A percentile compares a stretch with the other conserved stretches of the same genome.
phyloP scores from a whole-genome alignment of 2,113 vertebrate species.

The Saccopteryx leptura region DNA sequence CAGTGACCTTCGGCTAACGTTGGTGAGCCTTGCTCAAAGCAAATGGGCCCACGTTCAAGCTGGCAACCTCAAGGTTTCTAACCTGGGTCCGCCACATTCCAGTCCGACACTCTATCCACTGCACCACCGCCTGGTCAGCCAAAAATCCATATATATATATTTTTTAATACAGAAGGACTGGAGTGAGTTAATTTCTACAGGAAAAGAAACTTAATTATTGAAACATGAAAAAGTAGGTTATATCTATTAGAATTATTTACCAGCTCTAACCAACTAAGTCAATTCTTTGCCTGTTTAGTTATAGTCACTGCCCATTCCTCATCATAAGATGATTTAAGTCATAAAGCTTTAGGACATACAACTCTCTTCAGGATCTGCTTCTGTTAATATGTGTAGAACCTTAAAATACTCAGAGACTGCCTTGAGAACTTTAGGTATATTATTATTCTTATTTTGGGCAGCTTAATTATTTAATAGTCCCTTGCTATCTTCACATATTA shows the following conservation, averaged over 20 bases:
- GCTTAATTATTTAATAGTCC: conserved; percentile 82
- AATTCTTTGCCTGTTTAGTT: background rate
- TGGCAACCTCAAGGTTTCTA: too few species aligned
- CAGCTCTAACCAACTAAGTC: background rate
- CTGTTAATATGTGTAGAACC: conserved; percentile 71
- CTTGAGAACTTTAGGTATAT: conserved; percentile 65
- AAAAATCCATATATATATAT: too few species aligned
- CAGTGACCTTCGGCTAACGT: too few species aligned
- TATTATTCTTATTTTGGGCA: conserved; percentile 80
- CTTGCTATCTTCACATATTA: conserved; percentile 79
- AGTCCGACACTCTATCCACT: too few species aligned
- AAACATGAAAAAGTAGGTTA: background rate
- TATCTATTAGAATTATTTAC: conserved; percentile 32
- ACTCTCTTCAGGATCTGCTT: conserved; percentile 68
- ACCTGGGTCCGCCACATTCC: too few species aligned
- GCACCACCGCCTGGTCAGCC: too few species aligned
- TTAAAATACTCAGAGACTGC: conserved; percentile 70
- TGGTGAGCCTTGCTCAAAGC: too few species aligned
- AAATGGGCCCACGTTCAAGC: too few species aligned
- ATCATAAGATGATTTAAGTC: background rate
- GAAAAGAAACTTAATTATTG: background rate
- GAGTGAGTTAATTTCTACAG: background rate
- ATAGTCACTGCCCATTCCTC: background rate
- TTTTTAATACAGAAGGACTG: background rate
- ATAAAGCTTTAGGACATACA: background rate